Conservation (phyloP, 1,140 invertebrate species). For the Chironomus tepperi region DNA sequence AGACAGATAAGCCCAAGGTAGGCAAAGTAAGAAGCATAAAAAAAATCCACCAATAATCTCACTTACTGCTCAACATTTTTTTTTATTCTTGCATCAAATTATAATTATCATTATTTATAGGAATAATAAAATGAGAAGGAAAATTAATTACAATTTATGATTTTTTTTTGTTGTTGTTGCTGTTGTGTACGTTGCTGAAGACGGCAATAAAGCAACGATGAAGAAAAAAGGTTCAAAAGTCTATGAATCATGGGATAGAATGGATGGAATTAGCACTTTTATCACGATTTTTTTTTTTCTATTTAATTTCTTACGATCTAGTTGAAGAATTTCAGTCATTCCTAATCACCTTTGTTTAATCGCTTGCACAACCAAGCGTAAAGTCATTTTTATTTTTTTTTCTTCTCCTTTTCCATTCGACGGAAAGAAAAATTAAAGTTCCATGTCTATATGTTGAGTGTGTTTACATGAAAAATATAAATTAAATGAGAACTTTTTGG, state of each 20-base stretch:
- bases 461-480: background rate
- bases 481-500: background rate
- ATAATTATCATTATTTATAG: conserved; percentile 20
- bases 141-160: conserved; percentile 24
- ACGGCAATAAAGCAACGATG: too few relatives aligned
- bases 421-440: conserved; percentile 14
- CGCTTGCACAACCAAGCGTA: conserved; percentile 3
- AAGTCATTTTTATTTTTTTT: conserved; percentile 14
- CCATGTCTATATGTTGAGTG: background rate
- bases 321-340: conserved; percentile 13
- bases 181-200: background rate
- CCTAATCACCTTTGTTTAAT: conserved; percentile 8
- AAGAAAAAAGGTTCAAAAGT: background rate
- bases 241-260: conserved; percentile 18
- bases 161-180: background rate
- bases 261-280: conserved; percentile 20
- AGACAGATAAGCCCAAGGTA: too few relatives aligned
- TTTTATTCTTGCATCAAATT: conserved; percentile 1
- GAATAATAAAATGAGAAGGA: background rate
- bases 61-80: background rate
- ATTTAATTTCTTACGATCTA: background rate
- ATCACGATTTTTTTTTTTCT: conserved; percentile 19
- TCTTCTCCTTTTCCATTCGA: background rate
- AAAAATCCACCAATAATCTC: background rate
- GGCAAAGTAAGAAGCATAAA: too few relatives aligned